These are phyloP conservation scores for Chunga burmeisteri DNA, from an alignment of 2,113 vertebrate genomes.

Conservation along the genomic window DNA sequence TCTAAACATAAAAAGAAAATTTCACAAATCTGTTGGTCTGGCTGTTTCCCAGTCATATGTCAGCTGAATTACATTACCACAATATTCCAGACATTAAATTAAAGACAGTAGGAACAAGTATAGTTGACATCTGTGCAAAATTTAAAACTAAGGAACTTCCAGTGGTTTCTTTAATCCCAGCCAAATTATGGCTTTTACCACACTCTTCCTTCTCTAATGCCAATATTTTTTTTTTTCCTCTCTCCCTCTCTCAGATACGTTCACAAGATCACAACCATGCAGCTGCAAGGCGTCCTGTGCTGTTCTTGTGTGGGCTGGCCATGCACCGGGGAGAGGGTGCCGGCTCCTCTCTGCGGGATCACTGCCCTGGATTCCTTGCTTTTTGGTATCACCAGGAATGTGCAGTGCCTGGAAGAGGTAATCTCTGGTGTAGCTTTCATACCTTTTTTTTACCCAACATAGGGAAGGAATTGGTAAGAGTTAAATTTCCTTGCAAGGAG, in stretches of 20 bases:
- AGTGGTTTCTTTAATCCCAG: constrained; percentile 69
- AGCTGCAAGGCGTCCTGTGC: neutral
- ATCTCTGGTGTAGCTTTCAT: neutral
- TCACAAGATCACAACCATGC: constrained; percentile 4
- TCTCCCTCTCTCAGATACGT: neutral
- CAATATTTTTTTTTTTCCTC: neutral
- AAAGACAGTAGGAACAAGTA: constrained; percentile 65
- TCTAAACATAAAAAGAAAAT: constrained; percentile 63
- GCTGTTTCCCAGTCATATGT: constrained; percentile 60
- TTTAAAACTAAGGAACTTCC: constrained; percentile 67
- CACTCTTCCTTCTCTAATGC: constrained; percentile 50
- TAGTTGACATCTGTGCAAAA: constrained; percentile 68
- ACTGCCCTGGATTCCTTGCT: neutral
- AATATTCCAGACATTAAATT: constrained; percentile 64
- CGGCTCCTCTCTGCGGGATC: neutral
- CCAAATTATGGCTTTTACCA: constrained; percentile 66
- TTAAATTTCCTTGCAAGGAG: neutral
- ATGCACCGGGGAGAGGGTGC: neutral
- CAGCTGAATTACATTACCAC: constrained; percentile 57
- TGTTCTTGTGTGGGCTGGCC: constrained; percentile 39
- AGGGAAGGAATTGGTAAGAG: neutral
- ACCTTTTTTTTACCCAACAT: neutral
- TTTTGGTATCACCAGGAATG: neutral
- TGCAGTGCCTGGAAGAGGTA: neutral
- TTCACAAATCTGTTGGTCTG: constrained; percentile 63